These are phyloP conservation scores for Meriones unguiculatus DNA, from an alignment of 2,113 vertebrate genomes.

Conservation along the genomic window DNA sequence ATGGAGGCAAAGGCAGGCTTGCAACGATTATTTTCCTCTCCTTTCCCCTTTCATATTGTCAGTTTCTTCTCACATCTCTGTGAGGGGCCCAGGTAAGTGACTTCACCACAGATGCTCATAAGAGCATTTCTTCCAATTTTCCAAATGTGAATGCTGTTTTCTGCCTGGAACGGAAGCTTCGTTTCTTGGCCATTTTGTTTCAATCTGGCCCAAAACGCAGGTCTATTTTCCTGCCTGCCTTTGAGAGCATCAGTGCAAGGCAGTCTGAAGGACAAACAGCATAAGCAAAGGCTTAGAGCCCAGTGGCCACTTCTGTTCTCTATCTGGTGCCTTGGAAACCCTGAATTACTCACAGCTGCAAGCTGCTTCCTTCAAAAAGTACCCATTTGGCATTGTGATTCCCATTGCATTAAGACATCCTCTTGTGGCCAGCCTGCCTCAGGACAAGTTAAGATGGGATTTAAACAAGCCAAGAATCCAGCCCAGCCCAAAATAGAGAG, in stretches of 20 bases:
- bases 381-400: not conserved
- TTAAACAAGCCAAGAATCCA: not conserved
- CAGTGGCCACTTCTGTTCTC: not conserved
- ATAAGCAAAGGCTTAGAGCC: not conserved
- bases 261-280: not conserved
- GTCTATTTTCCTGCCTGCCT: slow-evolving; percentile 47
- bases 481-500: not conserved
- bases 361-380: not conserved
- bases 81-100: slow-evolving; percentile 60
- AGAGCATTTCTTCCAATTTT: slow-evolving; percentile 61
- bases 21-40: slow-evolving; percentile 70
- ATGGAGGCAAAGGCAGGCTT: slow-evolving; percentile 36
- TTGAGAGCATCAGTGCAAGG: not conserved
- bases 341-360: slow-evolving; percentile 47
- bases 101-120: not conserved
- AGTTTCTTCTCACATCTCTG: slow-evolving; percentile 30
- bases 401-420: slow-evolving; percentile 7
- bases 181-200: slow-evolving; percentile 62
- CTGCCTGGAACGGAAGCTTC: slow-evolving; percentile 59
- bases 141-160: slow-evolving; percentile 48
- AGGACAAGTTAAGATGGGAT: slow-evolving; percentile 5
- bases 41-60: slow-evolving; percentile 30
- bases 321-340: not conserved
- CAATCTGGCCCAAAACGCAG: slow-evolving; percentile 43
- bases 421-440: not conserved